A percentile compares a stretch with the other conserved stretches of the same genome.
These are phyloP conservation scores for Oreortyx pictus DNA, from an alignment of 2,797 vertebrate genomes.

Conservation along the genomic window DNA sequence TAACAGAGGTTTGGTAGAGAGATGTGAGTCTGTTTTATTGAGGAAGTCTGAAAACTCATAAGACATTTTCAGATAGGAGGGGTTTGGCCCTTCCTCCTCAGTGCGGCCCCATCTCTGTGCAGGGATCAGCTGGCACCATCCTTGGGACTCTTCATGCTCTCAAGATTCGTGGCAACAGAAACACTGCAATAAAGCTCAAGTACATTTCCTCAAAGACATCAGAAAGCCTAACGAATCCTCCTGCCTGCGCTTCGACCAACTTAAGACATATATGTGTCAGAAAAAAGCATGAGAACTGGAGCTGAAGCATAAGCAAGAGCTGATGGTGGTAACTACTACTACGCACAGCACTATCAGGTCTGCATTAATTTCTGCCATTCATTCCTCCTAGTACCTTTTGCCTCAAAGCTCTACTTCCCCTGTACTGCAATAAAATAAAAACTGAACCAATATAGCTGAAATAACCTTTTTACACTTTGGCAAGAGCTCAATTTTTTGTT, in stretches of 20 bases:
- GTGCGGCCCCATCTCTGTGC: not conserved
- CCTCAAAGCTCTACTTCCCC: conserved; percentile 4
- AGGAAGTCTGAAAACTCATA: not conserved
- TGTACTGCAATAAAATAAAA: not conserved
- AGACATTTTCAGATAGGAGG: not conserved
- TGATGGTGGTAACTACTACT: not conserved
- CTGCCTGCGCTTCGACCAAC: not conserved
- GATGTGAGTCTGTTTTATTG: not conserved
- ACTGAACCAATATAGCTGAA: not conserved
- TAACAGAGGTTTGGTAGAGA: not conserved
- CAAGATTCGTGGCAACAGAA: not conserved
- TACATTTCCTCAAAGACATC: not conserved
- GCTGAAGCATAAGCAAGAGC: not conserved
- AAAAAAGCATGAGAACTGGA: not conserved
- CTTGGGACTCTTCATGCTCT: not conserved
- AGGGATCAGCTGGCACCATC: not conserved
- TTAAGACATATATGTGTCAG: not conserved
- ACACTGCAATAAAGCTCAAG: not conserved
- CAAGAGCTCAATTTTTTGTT: not conserved
- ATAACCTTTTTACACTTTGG: not conserved
- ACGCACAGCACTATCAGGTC: not conserved
- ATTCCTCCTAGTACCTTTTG: not conserved
- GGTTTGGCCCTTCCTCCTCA: not conserved
- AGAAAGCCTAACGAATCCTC: not conserved
- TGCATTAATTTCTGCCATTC: not conserved